Evolutionary conservation across 2,113 vertebrate genomes (phyloP), one percentile per base, ranked within the genome.

Genomic region (Prunella fulvescens): DNA sequence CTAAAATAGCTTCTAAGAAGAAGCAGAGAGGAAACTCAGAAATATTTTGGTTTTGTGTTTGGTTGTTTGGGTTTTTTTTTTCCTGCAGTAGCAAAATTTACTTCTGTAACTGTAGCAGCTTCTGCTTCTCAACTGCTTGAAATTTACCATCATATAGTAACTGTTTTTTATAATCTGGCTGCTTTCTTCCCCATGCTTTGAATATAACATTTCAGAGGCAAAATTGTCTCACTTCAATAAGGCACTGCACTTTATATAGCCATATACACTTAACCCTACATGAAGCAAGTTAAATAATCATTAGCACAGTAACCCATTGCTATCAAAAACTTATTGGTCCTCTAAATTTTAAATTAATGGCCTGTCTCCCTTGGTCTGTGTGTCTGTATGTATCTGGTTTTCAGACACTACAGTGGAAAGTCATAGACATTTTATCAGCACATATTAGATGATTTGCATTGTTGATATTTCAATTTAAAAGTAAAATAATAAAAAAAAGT

Each of bases 251-350:
- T 97, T 96, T 81, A 76, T 79, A 48, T 58, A 94, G 85, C 67
- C 86, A 65, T 84, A 86, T 72, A 37, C 70, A 89, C 94, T 97
- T 97, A 96, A 96, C 91, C 90, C 92, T 91, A 83, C 76, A 48
- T 86, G 88, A 92, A 96, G 61, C 58, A 45, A 77, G 86, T 92
- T 95, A 95, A 97, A 92, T 89, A 95, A 95, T 95, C 91, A 90
- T 97, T 94, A 96, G 86, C 64, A 94, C 47, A 87, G 69, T 92
- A 92, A 95, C 95, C 95, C 86, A 81, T 56, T 82, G 90, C 96
- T 96, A 96, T 96, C 88, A 96, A 96, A 97, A 97, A 88, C 85
- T 93, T 96, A 88, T 93, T 90, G 94, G 60, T 87, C 85, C 88
- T 97, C 90, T 94, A 92, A 95, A 97, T 95, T 88, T 81, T 96